Percentiles rank a stretch among this genome's conserved stretches.
Conservation (phyloP, 2,797 vertebrate genomes). For the Danio jaintianensis region DNA sequence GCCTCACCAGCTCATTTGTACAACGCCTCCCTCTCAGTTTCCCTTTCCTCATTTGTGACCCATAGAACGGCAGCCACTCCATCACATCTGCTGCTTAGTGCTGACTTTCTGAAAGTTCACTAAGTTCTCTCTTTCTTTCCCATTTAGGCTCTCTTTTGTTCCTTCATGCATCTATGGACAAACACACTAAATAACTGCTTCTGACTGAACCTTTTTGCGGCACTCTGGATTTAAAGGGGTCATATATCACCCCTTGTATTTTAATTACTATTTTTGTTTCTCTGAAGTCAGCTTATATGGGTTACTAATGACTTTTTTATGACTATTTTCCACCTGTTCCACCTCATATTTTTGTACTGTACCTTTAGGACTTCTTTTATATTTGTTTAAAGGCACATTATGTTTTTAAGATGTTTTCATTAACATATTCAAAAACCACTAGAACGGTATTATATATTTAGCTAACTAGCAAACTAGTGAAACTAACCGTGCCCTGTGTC, state of each 20-base stretch:
- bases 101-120: slow-evolving; percentile 70
- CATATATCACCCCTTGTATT: slow-evolving; percentile 12
- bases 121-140: slow-evolving; percentile 38
- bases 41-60: slow-evolving; percentile 51
- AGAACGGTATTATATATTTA: too few species aligned
- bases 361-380: background rate
- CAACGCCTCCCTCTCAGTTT: slow-evolving; percentile 38
- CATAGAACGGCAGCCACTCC: slow-evolving; percentile 57
- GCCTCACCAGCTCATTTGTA: slow-evolving; percentile 51
- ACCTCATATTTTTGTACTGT: background rate
- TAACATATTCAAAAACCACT: too few species aligned
- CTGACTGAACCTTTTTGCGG: slow-evolving; percentile 12
- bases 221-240: slow-evolving; percentile 5
- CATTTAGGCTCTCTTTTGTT: slow-evolving; percentile 9
- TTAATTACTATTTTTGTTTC: background rate
- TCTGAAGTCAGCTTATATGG: slow-evolving; percentile 1
- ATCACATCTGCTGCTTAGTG: slow-evolving; percentile 72
- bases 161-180: slow-evolving; percentile 25
- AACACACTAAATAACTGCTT: slow-evolving; percentile 37
- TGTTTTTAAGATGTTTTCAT: too few species aligned
- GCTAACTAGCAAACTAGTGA: too few species aligned
- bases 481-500: too few species aligned
- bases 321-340: background rate
- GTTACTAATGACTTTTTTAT: background rate
- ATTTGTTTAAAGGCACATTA: too few species aligned